These are phyloP conservation scores for Enteromius fasciolatus DNA, from an alignment of 2,797 vertebrate genomes.

Conservation along the genomic window DNA sequence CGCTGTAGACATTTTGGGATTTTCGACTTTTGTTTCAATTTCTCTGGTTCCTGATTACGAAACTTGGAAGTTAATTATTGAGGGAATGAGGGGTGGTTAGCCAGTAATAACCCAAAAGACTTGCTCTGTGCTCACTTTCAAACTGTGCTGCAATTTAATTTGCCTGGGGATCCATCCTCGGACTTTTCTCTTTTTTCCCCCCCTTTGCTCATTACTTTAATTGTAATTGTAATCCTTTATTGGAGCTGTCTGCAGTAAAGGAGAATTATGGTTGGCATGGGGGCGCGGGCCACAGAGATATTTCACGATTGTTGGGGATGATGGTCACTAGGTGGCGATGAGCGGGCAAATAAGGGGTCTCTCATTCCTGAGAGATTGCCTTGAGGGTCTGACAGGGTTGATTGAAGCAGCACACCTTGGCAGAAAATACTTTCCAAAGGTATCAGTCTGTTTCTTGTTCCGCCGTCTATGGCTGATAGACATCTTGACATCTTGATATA, in stretches of 20 bases:
- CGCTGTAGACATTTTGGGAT: constrained; percentile 28
- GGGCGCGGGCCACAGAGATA: constrained; percentile 76
- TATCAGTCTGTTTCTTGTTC: not conserved
- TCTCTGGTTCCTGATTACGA: constrained; percentile 70
- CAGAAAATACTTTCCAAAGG: not conserved
- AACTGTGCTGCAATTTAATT: constrained; percentile 78
- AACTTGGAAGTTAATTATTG: constrained; percentile 75
- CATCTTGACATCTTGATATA: too few relatives aligned
- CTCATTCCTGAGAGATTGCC: constrained; percentile 67
- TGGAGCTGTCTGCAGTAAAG: constrained; percentile 82
- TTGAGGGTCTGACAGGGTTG: constrained; percentile 66
- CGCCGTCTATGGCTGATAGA: too few relatives aligned
- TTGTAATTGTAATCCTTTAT: constrained; percentile 86
- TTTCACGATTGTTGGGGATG: constrained; percentile 84
- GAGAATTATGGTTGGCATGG: constrained; percentile 80
- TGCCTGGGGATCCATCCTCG: constrained; percentile 75
- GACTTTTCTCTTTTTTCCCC: constrained; percentile 74
- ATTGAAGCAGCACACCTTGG: constrained; percentile 33
- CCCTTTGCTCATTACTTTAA: constrained; percentile 85
- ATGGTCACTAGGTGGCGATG: constrained; percentile 83
- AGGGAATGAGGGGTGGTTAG: constrained; percentile 69
- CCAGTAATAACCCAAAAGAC: constrained; percentile 72
- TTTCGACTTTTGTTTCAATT: constrained; percentile 62
- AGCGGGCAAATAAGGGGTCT: constrained; percentile 73
- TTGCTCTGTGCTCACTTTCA: constrained; percentile 74